Evolutionary conservation across 2,888 invertebrate genomes (phyloP).

Genomic region (Drosophila rubida): DNA sequence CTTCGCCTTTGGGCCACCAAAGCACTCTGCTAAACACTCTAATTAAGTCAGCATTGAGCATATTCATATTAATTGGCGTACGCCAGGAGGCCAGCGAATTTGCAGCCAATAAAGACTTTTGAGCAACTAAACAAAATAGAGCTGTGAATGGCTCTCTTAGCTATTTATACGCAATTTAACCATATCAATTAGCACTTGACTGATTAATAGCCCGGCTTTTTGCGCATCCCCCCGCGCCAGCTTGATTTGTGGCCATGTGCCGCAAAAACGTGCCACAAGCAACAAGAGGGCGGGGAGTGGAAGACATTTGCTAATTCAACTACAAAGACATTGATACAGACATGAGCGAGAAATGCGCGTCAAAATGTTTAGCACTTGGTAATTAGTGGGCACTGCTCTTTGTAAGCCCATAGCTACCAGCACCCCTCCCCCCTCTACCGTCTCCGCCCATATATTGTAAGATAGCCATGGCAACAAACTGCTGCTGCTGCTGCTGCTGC

Average conservation of each 20-base stretch:
- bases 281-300: not conserved
- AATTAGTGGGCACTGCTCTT: slow-evolving; percentile 56
- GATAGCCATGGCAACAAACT: slow-evolving; percentile 51
- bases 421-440: not conserved
- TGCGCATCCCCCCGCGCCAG: slow-evolving; percentile 11
- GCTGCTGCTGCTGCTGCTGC: slow-evolving; percentile 25
- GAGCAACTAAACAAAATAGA: not conserved
- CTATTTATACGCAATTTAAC: slow-evolving; percentile 36
- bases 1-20: not conserved
- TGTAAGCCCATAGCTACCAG: not conserved
- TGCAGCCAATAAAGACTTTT: not conserved
- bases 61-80: slow-evolving; percentile 1
- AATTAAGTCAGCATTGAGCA: not conserved
- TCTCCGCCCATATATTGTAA: not conserved
- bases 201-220: slow-evolving; percentile 46
- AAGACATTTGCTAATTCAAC: slow-evolving; percentile 12
- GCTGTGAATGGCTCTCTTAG: slow-evolving; percentile 1
- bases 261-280: slow-evolving; percentile 58
- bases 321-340: slow-evolving; percentile 36
- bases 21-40: not conserved
- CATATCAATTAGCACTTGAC: slow-evolving; percentile 48
- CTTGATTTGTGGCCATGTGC: slow-evolving; percentile 51
- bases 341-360: slow-evolving; percentile 45
- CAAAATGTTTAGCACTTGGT: slow-evolving; percentile 68
- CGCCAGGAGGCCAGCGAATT: not conserved